Base-by-base conservation (phyloP, 2,888 invertebrate genomes). In the Doris montereyensis region DNA sequence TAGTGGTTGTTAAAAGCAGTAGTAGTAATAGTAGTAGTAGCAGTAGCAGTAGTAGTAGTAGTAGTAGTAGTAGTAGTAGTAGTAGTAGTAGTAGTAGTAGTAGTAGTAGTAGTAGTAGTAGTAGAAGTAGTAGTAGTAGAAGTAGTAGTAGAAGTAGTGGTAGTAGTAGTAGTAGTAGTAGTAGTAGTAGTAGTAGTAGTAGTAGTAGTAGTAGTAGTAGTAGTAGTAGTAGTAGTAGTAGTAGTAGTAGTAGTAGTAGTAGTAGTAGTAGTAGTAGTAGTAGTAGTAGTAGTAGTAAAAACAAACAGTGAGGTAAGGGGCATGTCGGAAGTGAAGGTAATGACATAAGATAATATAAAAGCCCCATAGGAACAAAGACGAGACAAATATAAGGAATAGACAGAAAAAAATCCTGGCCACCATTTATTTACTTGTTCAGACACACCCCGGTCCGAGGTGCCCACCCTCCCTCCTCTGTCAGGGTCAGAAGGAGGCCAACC, bases 381-480 rank as follows among this genome's bases (percentile, higher is more conserved):
- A n/a, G n/a, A n/a, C n/a, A n/a, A n/a, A n/a, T n/a, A n/a, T n/a
- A n/a, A n/a, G n/a, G n/a, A n/a, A n/a, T n/a, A n/a, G n/a, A n/a
- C n/a, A n/a, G n/a, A n/a, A n/a, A n/a, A n/a, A n/a, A n/a, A n/a
- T n/a, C n/a, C n/a, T n/a, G n/a, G n/a, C n/a, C n/a, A n/a, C 30
- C 28, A 21, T 72, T n/a, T 58, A 26, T 58, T 21, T 5, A 26
- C 58, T 13, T 8, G 4, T 24, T 65, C 4, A 3, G n/a, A 10
- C 1, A 5, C 24, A 26, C 24, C n/a, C 24, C 10, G 10, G 8
- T 3, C 79, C 75, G 10, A 75, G 86, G 87, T 86, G 77, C 85
- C 87, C 0, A 85, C 58, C 57, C 81, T 0, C 85, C 83, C 4
- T 83, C 84, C 1, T n/a, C 70, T 1, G 67, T 81, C 17, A 81